Base-by-base conservation (phyloP, 2,797 vertebrate genomes). In the Acanthopagrus latus region DNA sequence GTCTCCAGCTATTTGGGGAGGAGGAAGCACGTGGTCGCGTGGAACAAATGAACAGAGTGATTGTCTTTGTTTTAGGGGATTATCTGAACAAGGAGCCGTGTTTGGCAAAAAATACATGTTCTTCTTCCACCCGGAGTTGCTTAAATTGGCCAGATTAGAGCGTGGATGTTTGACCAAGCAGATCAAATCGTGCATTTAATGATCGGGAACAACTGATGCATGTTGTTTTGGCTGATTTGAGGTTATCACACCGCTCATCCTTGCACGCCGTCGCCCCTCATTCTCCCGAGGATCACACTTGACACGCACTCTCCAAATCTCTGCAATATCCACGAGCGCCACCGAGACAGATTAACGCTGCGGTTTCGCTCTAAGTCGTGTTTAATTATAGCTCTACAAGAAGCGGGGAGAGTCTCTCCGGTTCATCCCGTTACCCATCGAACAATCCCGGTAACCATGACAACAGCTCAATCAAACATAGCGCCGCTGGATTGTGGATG, bases 361-460 rank as follows among this genome's bases (percentile, higher is more conserved):
- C 11, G 46, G 55, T 84, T 84, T 90, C 46, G 13, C 76, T 90
- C 71, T 88, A 90, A 92, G 90, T 92, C 88, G 80, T 79, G 85
- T 92, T 94, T 95, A 94, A 96, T 95, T 94, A 94, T 91, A 93
- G 89, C 88, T 74, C 52, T 64, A 79, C n/a, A 66, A 84, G 72
- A 82, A 78, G 68, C 64, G 82, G 81, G 78, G 82, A 84, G 85
- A 83, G 83, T 78, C 83, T 86, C 84, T 86, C 73, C 5, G 10
- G 85, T 89, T 76, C 64, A 69, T 69, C 77, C 86, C 25, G 23
- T 77, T 80, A 91, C 90, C 78, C 82, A 91, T 92, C 58, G 76
- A 94, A 91, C 86, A 27, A 82, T 69, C 62, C 85, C 59, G 76
- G 94, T 95, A 89, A 88, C 92, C 93, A 92, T 95, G 93, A 91